These are phyloP conservation scores for Lithobates pipiens DNA, from an alignment of 2,797 vertebrate species.

Conservation along the genomic window DNA sequence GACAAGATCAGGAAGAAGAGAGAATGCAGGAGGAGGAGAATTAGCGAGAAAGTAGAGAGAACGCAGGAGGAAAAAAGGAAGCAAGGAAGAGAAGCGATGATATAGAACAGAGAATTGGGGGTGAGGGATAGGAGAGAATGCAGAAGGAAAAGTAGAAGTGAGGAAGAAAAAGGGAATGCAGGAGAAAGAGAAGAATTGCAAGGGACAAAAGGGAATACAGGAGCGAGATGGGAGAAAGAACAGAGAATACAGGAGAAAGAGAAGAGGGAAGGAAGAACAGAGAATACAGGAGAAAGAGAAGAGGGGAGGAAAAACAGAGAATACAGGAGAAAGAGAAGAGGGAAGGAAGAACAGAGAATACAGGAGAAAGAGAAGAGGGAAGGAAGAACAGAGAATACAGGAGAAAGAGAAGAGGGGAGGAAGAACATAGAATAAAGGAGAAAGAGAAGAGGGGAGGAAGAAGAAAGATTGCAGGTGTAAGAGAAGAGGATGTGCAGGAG, in stretches of 20 bases:
- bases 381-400: neutral
- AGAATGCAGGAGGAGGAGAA: too few species aligned
- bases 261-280: neutral
- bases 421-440: too few species aligned
- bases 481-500: slow-evolving; percentile 75
- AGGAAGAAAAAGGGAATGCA: neutral
- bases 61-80: slow-evolving; percentile 74
- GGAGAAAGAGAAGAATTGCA: neutral
- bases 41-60: too few species aligned
- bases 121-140: too few species aligned
- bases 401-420: too few species aligned
- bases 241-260: neutral
- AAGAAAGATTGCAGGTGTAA: neutral
- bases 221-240: neutral
- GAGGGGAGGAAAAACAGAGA: neutral
- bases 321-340: neutral
- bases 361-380: neutral
- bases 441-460: neutral
- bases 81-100: slow-evolving; percentile 46
- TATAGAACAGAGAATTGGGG: too few species aligned
- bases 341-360: too few species aligned
- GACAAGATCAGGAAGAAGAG: too few species aligned
- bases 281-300: neutral
- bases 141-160: too few species aligned
- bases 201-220: too few species aligned